Conservation (phyloP, 2,888 invertebrate genomes). For the Anaspis maculata region DNA sequence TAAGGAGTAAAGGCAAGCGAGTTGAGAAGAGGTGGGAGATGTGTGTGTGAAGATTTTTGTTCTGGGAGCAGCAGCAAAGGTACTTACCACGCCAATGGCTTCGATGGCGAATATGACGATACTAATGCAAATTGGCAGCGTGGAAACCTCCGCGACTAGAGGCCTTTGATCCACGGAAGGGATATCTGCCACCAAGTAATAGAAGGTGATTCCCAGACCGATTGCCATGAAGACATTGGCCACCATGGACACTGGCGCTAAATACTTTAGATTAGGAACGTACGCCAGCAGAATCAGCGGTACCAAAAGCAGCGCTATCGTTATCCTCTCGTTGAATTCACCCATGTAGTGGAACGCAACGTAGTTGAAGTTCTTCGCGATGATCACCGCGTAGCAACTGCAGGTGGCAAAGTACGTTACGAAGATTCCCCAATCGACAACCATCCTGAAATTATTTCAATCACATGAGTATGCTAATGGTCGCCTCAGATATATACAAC, state of each 20-base stretch:
- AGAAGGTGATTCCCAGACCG: slow-evolving; percentile 82
- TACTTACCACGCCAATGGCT: slow-evolving; percentile 87
- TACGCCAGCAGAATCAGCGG: slow-evolving; percentile 76
- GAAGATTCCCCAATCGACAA: slow-evolving; percentile 72
- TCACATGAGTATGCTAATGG: too few species aligned
- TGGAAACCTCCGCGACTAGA: slow-evolving; percentile 36
- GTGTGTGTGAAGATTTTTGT: too few species aligned
- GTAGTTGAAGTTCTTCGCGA: slow-evolving; percentile 75
- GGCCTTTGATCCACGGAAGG: slow-evolving; percentile 41
- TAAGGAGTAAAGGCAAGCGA: too few species aligned
- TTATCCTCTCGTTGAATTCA: slow-evolving; percentile 49
- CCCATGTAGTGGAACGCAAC: slow-evolving; percentile 54
- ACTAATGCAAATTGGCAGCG: slow-evolving; percentile 86
- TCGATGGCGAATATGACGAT: slow-evolving; percentile 97
- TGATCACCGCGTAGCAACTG: slow-evolving; percentile 92
- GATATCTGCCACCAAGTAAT: slow-evolving; percentile 67
- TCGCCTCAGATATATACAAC: too few species aligned
- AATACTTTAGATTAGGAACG: slow-evolving; percentile 79
- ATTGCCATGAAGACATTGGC: slow-evolving; percentile 85
- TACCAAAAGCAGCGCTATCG: slow-evolving; percentile 59
- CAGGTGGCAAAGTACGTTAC: slow-evolving; percentile 95
- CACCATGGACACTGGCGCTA: slow-evolving; percentile 88
- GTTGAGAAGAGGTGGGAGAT: too few species aligned
- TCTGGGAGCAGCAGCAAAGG: too few species aligned
- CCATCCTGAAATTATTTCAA: slow-evolving; percentile 54